A percentile compares a stretch with the other conserved stretches of the same genome.
Conservation (phyloP, 2,888 invertebrate genomes). For the Eretmocerus hayati region DNA sequence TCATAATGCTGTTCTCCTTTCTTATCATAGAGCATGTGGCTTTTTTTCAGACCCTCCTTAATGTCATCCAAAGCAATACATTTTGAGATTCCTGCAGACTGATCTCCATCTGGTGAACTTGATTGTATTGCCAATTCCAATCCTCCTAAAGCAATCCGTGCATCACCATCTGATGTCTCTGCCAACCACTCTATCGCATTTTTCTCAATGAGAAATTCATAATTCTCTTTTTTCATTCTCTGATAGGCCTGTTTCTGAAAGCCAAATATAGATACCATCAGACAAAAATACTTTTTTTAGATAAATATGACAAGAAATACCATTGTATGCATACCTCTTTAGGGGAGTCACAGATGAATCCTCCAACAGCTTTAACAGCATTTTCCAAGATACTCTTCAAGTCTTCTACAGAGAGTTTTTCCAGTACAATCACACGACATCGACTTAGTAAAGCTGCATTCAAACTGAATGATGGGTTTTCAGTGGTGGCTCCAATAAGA, state of each 20-base stretch:
- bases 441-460: slow-evolving; percentile 74
- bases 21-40: slow-evolving; percentile 71
- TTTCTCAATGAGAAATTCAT: slow-evolving; percentile 49
- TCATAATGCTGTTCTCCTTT: slow-evolving; percentile 80
- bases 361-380: slow-evolving; percentile 49
- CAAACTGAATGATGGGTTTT: slow-evolving; percentile 80
- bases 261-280: neutral
- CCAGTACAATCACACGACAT: slow-evolving; percentile 67
- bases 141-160: slow-evolving; percentile 68
- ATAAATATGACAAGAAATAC: no score
- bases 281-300: no score
- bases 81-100: slow-evolving; percentile 38
- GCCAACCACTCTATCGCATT: slow-evolving; percentile 64
- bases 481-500: slow-evolving; percentile 77
- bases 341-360: slow-evolving; percentile 15
- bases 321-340: neutral
- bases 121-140: slow-evolving; percentile 64
- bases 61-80: slow-evolving; percentile 56
- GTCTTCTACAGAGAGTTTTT: slow-evolving; percentile 59
- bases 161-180: slow-evolving; percentile 75
- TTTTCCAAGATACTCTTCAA: slow-evolving; percentile 57
- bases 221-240: no score
- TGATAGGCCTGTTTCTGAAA: slow-evolving; percentile 9
- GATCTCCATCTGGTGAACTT: slow-evolving; percentile 38
- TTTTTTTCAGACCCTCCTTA: slow-evolving; percentile 67